Evolutionary conservation across 37 sponge, comb jelly and placozoan species (phyloP).

Genomic region (Beroe ovata): DNA sequence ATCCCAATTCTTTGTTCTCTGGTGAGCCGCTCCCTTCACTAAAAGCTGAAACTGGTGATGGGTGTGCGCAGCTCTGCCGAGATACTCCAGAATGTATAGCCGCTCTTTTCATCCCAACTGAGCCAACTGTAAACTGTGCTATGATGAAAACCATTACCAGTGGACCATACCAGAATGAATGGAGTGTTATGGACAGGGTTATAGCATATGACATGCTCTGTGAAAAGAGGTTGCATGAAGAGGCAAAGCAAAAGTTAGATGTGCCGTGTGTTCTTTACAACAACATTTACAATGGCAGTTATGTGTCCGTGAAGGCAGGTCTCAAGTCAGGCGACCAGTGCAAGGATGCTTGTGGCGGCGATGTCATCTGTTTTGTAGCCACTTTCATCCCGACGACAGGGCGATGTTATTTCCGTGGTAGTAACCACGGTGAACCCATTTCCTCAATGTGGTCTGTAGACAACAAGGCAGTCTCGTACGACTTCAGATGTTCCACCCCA

Average conservation of each 20-base stretch:
- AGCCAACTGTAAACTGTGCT: too few relatives aligned
- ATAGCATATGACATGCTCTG: constrained; percentile 17
- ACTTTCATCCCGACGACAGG: background rate
- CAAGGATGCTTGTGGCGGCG: background rate
- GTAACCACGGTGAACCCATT: background rate
- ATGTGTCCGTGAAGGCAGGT: background rate
- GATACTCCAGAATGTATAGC: background rate
- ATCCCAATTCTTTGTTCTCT: too few relatives aligned
- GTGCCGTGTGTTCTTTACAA: background rate
- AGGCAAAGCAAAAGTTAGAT: background rate
- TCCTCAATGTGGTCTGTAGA: constrained; percentile 18
- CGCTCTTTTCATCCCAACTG: background rate
- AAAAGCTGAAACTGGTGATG: too few relatives aligned
- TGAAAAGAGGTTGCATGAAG: too few relatives aligned
- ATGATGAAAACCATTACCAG: too few relatives aligned
- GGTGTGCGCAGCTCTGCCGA: background rate
- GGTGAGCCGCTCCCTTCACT: too few relatives aligned
- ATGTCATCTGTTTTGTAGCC: background rate
- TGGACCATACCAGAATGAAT: background rate
- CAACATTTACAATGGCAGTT: background rate
- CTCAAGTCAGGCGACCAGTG: background rate
- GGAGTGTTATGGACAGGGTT: background rate
- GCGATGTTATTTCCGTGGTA: background rate
- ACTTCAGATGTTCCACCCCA: background rate
- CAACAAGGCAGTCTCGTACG: background rate